These are phyloP conservation scores for Sphaeridia pumilis DNA, from an alignment of 2,888 invertebrate genomes.

Conservation along the genomic window DNA sequence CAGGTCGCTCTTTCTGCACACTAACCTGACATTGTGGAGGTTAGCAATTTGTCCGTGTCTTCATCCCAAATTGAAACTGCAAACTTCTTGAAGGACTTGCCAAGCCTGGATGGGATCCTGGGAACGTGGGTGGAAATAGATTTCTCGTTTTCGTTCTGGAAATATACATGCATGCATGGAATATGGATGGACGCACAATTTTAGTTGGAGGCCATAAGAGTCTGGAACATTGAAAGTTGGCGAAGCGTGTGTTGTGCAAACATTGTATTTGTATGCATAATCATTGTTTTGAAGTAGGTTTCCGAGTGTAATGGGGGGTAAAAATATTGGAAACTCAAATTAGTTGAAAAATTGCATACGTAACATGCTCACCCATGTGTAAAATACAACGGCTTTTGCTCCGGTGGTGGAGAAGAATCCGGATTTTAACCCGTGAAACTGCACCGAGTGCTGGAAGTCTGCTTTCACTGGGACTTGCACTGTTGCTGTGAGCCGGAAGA, in stretches of 20 bases:
- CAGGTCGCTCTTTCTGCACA: too few relatives aligned
- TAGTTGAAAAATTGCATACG: too few relatives aligned
- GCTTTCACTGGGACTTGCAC: not conserved
- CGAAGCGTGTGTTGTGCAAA: too few relatives aligned
- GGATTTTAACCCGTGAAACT: conserved; percentile 17
- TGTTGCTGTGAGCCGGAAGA: too few relatives aligned
- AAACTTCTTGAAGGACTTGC: conserved; percentile 22
- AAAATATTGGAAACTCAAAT: too few relatives aligned
- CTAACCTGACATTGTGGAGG: conserved; percentile 27
- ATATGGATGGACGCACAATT: too few relatives aligned
- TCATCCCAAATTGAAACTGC: conserved; percentile 28
- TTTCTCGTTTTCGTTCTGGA: conserved; percentile 6
- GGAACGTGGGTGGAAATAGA: conserved; percentile 15
- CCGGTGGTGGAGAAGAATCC: conserved; percentile 32
- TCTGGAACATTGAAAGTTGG: too few relatives aligned
- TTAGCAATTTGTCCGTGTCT: conserved; percentile 22
- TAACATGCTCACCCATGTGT: conserved; percentile 34
- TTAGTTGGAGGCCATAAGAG: too few relatives aligned
- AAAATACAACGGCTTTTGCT: conserved; percentile 22
- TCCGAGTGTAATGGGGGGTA: too few relatives aligned
- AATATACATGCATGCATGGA: too few relatives aligned
- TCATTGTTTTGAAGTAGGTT: too few relatives aligned
- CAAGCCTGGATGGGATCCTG: conserved; percentile 16
- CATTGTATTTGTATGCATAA: too few relatives aligned
- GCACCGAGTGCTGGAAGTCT: conserved; percentile 20